These are phyloP conservation scores for Allygus modestus DNA, from an alignment of 2,888 invertebrate genomes.

Conservation along the genomic window DNA sequence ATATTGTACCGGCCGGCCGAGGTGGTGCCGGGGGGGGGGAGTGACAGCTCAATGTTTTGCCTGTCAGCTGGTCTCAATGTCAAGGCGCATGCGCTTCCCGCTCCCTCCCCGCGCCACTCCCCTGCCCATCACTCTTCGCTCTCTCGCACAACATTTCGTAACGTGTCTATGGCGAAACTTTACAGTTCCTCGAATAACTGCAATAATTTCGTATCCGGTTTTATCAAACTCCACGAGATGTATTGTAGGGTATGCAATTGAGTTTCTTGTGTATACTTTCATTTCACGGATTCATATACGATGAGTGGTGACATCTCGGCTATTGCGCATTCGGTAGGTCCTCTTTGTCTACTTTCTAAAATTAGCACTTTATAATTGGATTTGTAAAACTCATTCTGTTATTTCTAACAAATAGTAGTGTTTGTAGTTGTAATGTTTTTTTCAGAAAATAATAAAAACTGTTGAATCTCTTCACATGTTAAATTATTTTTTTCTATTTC, in stretches of 20 bases:
- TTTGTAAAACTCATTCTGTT: too few relatives aligned
- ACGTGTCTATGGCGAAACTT: slow-evolving; percentile 47
- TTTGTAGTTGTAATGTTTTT: too few relatives aligned
- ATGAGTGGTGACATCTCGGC: neutral
- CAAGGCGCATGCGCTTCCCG: slow-evolving; percentile 52
- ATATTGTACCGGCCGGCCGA: slow-evolving; percentile 4
- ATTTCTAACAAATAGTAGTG: too few relatives aligned
- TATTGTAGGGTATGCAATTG: neutral
- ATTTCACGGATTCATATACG: neutral
- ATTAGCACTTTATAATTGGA: neutral
- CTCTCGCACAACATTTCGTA: slow-evolving; percentile 39
- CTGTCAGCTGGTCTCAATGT: slow-evolving; percentile 57
- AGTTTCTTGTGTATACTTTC: neutral
- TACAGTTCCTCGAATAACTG: slow-evolving; percentile 17
- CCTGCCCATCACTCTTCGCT: neutral
- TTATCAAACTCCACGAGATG: neutral
- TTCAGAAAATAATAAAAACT: too few relatives aligned
- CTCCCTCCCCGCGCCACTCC: neutral
- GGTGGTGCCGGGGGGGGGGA: slow-evolving; percentile 34
- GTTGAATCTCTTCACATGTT: too few relatives aligned
- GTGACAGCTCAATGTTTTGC: slow-evolving; percentile 59
- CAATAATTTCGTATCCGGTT: slow-evolving; percentile 30
- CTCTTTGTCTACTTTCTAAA: neutral
- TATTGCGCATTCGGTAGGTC: slow-evolving; percentile 11
- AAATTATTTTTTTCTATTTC: too few relatives aligned